phyloP scores from a whole-genome alignment of 2,888 invertebrate genomes.

The Psylliodes chrysocephalus region DNA sequence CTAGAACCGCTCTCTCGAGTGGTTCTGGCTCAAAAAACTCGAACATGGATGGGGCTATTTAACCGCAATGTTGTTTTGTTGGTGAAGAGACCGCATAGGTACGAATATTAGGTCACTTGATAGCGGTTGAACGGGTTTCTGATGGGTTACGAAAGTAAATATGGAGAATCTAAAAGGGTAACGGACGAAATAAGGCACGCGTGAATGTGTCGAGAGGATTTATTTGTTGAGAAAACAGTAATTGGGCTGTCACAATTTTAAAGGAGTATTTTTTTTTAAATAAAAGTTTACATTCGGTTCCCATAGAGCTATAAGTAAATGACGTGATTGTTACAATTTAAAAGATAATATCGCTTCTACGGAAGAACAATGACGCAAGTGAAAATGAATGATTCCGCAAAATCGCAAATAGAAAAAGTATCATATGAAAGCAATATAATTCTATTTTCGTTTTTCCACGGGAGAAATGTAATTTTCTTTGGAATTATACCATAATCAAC shows the following conservation, averaged over 20 bases:
- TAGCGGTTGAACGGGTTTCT: constrained; percentile 18
- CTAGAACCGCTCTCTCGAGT: constrained; percentile 4
- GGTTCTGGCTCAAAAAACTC: constrained; percentile 29
- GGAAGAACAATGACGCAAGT: too few species aligned
- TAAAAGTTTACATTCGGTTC: too few species aligned
- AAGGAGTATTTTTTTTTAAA: too few species aligned
- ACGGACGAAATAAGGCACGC: constrained; percentile 14
- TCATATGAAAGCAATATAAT: too few species aligned
- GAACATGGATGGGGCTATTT: constrained; percentile 49
- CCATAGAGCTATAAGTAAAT: too few species aligned
- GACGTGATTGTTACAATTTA: too few species aligned
- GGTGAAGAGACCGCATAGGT: constrained; percentile 58
- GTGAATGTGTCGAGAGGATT: constrained; percentile 8
- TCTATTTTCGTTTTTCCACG: too few species aligned
- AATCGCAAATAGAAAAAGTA: too few species aligned
- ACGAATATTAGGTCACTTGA: constrained; percentile 59
- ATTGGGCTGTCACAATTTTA: constrained; percentile 14
- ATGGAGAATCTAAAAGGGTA: constrained; percentile 6
- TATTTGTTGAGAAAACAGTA: constrained; percentile 9
- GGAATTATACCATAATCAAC: too few species aligned
- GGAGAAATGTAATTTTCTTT: too few species aligned
- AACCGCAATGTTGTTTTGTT: constrained; percentile 43
- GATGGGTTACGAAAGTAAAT: constrained; percentile 24
- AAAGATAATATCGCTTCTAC: too few species aligned
- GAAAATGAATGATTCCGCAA: too few species aligned